A percentile compares a stretch with the other conserved stretches of the same genome.
These are phyloP conservation scores for Nebria ingens DNA, from an alignment of 1,140 invertebrate species.

Conservation along the genomic window DNA sequence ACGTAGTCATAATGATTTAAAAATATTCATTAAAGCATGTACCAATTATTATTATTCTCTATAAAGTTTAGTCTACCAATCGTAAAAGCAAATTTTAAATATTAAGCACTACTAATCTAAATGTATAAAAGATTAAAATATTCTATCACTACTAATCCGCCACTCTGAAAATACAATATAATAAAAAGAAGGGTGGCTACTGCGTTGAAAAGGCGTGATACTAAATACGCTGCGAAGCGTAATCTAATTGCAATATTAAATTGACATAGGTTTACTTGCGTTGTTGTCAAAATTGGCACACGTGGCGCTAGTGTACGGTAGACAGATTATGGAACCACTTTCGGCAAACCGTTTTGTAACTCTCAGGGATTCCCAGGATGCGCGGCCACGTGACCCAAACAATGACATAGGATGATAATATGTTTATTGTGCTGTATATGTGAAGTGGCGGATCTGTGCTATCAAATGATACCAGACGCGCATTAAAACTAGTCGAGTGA, in stretches of 20 bases:
- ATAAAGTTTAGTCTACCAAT: too few species aligned
- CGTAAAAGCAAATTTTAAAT: too few species aligned
- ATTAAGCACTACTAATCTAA: too few species aligned
- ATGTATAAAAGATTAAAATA: too few species aligned
- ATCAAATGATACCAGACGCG: not conserved
- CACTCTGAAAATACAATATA: too few species aligned
- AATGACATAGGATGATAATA: slow-evolving; percentile 6
- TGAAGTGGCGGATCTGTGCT: not conserved
- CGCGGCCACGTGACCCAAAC: not conserved
- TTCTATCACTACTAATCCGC: too few species aligned
- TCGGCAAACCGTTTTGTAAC: not conserved
- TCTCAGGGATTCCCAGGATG: not conserved
- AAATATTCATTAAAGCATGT: too few species aligned
- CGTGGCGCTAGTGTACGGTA: too few species aligned
- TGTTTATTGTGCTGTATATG: not conserved
- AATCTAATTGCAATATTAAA: slow-evolving; percentile 31
- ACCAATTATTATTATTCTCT: too few species aligned
- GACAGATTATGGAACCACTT: slow-evolving; percentile 12
- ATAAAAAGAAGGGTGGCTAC: too few species aligned
- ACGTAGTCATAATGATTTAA: too few species aligned
- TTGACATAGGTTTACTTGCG: slow-evolving; percentile 31
- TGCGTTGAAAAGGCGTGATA: not conserved
- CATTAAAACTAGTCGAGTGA: not conserved
- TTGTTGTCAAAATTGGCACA: slow-evolving; percentile 32
- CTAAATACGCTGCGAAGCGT: slow-evolving; percentile 11